These are phyloP conservation scores for Bombus balteatus DNA, from an alignment of 1,140 invertebrate genomes.

Conservation along the genomic window DNA sequence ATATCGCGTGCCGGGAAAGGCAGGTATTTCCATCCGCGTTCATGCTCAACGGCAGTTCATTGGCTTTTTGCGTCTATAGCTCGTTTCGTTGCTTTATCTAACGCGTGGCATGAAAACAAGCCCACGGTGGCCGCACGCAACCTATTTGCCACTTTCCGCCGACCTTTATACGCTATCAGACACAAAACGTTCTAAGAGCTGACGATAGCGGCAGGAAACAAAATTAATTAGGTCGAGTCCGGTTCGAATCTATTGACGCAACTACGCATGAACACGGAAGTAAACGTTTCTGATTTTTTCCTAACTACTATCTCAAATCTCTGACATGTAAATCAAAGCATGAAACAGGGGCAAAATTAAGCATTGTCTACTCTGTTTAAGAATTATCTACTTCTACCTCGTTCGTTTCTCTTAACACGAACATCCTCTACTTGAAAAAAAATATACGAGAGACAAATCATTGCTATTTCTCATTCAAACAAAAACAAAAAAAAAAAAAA, in stretches of 20 bases:
- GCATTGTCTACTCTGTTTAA: not conserved
- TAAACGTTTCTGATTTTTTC: not conserved
- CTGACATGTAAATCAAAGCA: no score
- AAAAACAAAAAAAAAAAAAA: not conserved
- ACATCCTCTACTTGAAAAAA: not conserved
- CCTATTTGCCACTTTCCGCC: slow-evolving; percentile 7
- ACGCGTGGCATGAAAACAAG: slow-evolving; percentile 46
- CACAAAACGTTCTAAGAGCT: not conserved
- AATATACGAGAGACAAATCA: not conserved
- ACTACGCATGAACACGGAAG: not conserved
- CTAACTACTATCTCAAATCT: not conserved
- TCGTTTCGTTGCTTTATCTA: slow-evolving; percentile 58
- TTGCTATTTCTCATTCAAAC: not conserved
- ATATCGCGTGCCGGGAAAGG: slow-evolving; percentile 56
- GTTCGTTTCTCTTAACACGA: not conserved
- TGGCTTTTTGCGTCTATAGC: slow-evolving; percentile 56
- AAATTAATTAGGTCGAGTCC: slow-evolving; percentile 3
- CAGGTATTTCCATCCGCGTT: slow-evolving; percentile 50
- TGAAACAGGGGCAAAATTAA: not conserved
- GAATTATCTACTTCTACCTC: not conserved
- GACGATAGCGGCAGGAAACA: not conserved
- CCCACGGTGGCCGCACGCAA: slow-evolving; percentile 4
- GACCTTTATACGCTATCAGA: not conserved
- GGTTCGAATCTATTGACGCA: not conserved
- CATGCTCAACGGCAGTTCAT: slow-evolving; percentile 54